Evolutionary conservation across 1,140 invertebrate species (phyloP).

Genomic region (Drosophila mojavensis): DNA sequence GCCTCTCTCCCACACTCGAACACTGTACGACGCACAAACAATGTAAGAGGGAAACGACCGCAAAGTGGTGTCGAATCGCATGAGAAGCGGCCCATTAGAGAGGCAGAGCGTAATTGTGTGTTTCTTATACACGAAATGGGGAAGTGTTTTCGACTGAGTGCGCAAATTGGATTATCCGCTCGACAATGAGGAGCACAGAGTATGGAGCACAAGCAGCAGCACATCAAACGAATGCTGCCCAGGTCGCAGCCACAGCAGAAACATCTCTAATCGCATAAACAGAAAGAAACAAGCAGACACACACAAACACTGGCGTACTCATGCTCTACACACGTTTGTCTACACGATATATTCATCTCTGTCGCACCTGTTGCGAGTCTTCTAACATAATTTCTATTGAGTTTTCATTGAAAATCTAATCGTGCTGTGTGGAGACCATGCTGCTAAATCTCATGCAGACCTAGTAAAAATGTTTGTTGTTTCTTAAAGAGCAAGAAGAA

Average conservation of each 20-base stretch:
- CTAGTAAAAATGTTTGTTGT: slow-evolving; percentile 83
- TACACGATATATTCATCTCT: slow-evolving; percentile 49
- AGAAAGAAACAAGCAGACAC: slow-evolving; percentile 1
- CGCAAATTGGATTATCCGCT: slow-evolving; percentile 79
- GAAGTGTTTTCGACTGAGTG: slow-evolving; percentile 42
- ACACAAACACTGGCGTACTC: not conserved
- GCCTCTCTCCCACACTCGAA: slow-evolving; percentile 5
- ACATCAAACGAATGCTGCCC: slow-evolving; percentile 44
- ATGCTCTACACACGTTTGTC: slow-evolving; percentile 8
- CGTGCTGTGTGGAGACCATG: slow-evolving; percentile 52
- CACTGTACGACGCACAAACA: not conserved
- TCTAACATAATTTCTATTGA: slow-evolving; percentile 81
- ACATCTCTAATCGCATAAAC: slow-evolving; percentile 49
- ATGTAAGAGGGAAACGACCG: slow-evolving; percentile 18
- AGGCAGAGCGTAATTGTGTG: not conserved
- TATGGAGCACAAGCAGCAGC: slow-evolving; percentile 14
- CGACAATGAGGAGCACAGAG: slow-evolving; percentile 41
- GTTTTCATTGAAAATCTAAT: slow-evolving; percentile 82
- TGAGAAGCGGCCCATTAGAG: slow-evolving; percentile 7
- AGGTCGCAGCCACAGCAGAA: slow-evolving; percentile 6
- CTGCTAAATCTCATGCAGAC: slow-evolving; percentile 78
- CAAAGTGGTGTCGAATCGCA: slow-evolving; percentile 8
- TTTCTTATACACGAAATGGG: slow-evolving; percentile 15
- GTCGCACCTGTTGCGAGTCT: slow-evolving; percentile 63
- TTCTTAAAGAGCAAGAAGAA: slow-evolving; percentile 83